Evolutionary conservation across 23 tunicate species (phyloP).

Genomic region (Ascidia mentula): DNA sequence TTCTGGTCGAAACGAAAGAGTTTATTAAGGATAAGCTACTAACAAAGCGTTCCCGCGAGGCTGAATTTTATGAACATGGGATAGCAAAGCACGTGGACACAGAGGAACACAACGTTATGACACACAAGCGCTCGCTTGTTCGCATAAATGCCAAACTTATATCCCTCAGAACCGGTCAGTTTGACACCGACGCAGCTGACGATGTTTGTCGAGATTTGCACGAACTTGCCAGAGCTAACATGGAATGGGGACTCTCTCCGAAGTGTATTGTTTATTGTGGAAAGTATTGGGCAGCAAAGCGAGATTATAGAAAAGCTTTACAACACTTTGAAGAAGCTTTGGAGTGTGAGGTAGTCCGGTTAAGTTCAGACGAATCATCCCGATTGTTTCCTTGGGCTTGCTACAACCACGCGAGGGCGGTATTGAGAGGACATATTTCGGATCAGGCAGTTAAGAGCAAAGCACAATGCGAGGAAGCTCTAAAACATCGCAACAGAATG

Average conservation of each 20-base stretch:
- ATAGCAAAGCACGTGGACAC: not conserved
- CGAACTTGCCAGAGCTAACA: not conserved
- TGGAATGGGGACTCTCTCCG: not conserved
- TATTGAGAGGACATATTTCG: not conserved
- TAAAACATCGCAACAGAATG: not conserved
- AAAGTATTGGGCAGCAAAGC: conserved; percentile 10
- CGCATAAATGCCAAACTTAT: not conserved
- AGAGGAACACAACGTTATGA: not conserved
- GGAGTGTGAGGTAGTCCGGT: not conserved
- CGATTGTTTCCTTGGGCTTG: conserved; percentile 13
- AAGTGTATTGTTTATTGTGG: not conserved
- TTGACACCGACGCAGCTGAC: not conserved
- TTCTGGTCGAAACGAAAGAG: not conserved
- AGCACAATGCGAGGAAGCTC: not conserved
- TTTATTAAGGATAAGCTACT: not conserved
- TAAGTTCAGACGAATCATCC: not conserved
- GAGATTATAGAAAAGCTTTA: not conserved
- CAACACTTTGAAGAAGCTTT: not conserved
- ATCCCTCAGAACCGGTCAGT: not conserved
- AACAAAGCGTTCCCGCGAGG: not conserved
- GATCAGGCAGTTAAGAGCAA: not conserved
- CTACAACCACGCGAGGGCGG: conserved; percentile 15
- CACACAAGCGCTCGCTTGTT: not conserved
- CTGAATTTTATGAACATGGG: not conserved
- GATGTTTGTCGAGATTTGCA: not conserved